Percentiles rank a stretch among this genome's conserved stretches.
Evolutionary conservation across 1,140 invertebrate species (phyloP).

Genomic region (Procambarus clarkii): DNA sequence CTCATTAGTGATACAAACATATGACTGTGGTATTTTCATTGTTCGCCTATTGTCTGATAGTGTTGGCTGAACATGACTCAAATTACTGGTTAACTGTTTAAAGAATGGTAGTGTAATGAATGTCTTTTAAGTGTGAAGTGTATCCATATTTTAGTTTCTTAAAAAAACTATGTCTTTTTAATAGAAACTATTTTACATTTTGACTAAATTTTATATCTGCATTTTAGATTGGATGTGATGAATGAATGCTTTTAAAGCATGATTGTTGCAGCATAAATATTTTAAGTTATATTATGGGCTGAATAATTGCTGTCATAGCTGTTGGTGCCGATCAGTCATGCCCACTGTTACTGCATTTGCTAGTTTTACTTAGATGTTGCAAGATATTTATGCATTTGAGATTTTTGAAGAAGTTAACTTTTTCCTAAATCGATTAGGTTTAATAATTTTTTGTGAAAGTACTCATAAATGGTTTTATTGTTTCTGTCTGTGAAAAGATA

Average conservation of each 20-base stretch:
- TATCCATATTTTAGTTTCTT: constrained; percentile 45
- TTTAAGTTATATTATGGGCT: neutral
- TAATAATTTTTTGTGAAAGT: neutral
- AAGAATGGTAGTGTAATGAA: constrained; percentile 23
- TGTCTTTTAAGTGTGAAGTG: constrained; percentile 23
- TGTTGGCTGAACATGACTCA: constrained; percentile 17
- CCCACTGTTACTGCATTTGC: constrained; percentile 17
- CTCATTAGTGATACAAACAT: constrained; percentile 57
- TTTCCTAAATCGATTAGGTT: neutral
- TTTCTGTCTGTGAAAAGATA: neutral
- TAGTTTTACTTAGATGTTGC: neutral
- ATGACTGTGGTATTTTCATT: constrained; percentile 60
- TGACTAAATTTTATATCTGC: neutral
- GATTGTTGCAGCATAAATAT: neutral
- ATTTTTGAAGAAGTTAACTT: constrained; percentile 8
- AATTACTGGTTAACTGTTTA: neutral
- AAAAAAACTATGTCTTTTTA: constrained; percentile 23
- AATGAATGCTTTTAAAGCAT: neutral
- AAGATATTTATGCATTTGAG: constrained; percentile 11
- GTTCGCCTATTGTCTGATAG: constrained; percentile 21
- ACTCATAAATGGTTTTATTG: constrained; percentile 12
- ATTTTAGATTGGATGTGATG: neutral
- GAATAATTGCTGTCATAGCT: neutral
- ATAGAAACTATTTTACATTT: neutral
- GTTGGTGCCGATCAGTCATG: constrained; percentile 18